These are phyloP conservation scores for Apostichopus japonicus DNA, from an alignment of 35 echinoderm and acorn worm species.

Conservation along the genomic window DNA sequence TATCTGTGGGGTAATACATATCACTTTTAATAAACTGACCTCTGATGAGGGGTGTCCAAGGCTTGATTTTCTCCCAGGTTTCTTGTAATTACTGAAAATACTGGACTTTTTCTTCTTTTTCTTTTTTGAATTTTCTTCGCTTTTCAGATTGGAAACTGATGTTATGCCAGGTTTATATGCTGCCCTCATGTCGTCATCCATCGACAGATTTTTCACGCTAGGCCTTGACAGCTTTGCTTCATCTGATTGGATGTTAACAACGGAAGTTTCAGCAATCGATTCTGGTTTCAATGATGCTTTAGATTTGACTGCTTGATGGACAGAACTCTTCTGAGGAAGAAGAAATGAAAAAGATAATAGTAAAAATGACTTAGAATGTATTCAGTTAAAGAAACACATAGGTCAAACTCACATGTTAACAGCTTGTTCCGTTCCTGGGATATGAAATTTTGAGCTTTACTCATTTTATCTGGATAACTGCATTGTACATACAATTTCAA, in stretches of 20 bases:
- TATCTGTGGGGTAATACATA: no score
- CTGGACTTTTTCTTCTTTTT: constrained; percentile 35
- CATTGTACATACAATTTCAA: no score
- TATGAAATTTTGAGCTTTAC: no score
- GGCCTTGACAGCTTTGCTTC: not conserved
- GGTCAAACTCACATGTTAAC: no score
- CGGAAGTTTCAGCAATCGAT: not conserved
- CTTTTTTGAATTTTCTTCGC: not conserved
- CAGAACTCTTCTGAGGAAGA: not conserved
- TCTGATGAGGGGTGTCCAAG: not conserved
- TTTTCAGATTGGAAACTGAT: not conserved
- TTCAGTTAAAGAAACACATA: no score
- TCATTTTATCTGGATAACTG: no score
- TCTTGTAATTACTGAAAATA: constrained; percentile 45
- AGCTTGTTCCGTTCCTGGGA: no score
- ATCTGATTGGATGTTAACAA: not conserved
- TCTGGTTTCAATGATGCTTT: not conserved
- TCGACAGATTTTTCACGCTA: not conserved
- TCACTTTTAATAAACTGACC: not conserved
- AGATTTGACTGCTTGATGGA: not conserved
- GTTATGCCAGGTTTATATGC: not conserved
- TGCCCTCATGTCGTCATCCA: not conserved
- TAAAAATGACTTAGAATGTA: not conserved
- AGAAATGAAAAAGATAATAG: not conserved
- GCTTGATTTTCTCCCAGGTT: not conserved